These are phyloP conservation scores for Engystomops pustulosus DNA, from an alignment of 2,113 vertebrate species.

Conservation along the genomic window DNA sequence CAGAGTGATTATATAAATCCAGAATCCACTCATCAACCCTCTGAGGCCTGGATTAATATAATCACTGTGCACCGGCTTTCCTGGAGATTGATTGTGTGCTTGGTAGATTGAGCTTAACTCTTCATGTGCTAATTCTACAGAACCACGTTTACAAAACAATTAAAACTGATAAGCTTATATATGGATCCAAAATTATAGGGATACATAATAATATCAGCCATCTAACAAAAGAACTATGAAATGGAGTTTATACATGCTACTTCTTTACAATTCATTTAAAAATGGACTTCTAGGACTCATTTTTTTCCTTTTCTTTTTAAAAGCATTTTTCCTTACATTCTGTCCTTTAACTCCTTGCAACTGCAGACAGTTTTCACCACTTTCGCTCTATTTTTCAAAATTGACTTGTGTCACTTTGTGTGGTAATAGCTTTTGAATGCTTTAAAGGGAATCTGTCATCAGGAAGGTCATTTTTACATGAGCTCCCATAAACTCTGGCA, in stretches of 20 bases:
- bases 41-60: constrained; percentile 59
- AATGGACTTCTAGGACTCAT: too few species aligned
- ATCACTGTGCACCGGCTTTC: constrained; percentile 55
- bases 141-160: neutral
- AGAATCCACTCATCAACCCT: constrained; percentile 54
- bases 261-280: too few species aligned
- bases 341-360: too few species aligned
- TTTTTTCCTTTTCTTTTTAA: too few species aligned
- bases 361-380: too few species aligned
- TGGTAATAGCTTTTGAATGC: too few species aligned
- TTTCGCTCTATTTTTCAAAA: too few species aligned
- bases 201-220: neutral
- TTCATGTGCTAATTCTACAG: neutral
- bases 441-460: too few species aligned
- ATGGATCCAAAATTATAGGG: neutral
- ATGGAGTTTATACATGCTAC: neutral
- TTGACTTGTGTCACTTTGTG: too few species aligned
- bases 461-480: too few species aligned
- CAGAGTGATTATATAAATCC: constrained; percentile 57
- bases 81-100: constrained; percentile 55
- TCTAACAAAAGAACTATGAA: neutral
- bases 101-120: constrained; percentile 47
- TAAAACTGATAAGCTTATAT: neutral
- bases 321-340: too few species aligned
- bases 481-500: too few species aligned